Conservation (phyloP, 1,140 invertebrate genomes). For the Ooceraea biroi region DNA sequence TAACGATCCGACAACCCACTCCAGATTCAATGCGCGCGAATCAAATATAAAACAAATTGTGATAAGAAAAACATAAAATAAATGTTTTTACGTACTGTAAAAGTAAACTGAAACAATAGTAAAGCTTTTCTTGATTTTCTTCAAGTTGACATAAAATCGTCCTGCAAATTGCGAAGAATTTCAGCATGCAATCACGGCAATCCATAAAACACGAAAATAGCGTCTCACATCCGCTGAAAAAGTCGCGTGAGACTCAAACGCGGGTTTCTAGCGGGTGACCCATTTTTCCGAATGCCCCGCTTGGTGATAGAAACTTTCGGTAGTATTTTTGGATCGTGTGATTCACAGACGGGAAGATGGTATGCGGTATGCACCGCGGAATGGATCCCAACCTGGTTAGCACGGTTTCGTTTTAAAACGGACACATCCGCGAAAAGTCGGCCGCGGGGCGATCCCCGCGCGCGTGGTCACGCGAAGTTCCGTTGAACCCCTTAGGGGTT, state of each 20-base stretch:
- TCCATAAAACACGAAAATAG: background rate
- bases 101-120: too few species aligned
- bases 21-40: too few species aligned
- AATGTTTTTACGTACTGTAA: too few species aligned
- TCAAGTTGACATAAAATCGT: too few species aligned
- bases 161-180: too few species aligned
- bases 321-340: slow-evolving; percentile 67
- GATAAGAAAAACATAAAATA: too few species aligned
- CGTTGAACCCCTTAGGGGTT: slow-evolving; percentile 53
- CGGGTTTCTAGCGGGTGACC: slow-evolving; percentile 30
- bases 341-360: slow-evolving; percentile 58
- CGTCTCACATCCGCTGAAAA: background rate
- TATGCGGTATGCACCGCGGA: background rate
- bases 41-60: too few species aligned
- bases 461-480: slow-evolving; percentile 56
- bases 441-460: slow-evolving; percentile 11
- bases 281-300: slow-evolving; percentile 52
- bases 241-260: background rate
- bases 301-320: slow-evolving; percentile 53
- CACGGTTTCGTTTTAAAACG: slow-evolving; percentile 56
- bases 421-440: slow-evolving; percentile 41
- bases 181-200: background rate
- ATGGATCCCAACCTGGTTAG: slow-evolving; percentile 33
- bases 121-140: too few species aligned
- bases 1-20: background rate